phyloP scores from a whole-genome alignment of 2,797 vertebrate genomes.

The Manis javanica region DNA sequence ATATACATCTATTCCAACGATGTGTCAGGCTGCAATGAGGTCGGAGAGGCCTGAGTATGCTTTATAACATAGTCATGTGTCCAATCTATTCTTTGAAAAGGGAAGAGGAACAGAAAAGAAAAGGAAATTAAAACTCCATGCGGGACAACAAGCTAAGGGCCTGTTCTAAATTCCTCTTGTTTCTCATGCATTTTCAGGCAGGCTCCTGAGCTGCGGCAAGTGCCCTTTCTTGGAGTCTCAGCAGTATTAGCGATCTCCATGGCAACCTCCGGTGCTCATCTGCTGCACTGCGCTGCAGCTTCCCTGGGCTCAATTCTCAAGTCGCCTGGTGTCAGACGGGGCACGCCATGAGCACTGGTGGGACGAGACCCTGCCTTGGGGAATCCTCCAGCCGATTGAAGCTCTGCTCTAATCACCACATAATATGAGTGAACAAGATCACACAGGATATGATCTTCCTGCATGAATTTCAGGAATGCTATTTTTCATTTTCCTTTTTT shows the following conservation, averaged over 20 bases:
- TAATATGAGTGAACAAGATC: constrained; percentile 59
- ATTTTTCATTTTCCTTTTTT: constrained; percentile 59
- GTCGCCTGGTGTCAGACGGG: constrained; percentile 82
- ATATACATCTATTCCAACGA: constrained; percentile 58
- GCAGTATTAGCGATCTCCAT: constrained; percentile 91
- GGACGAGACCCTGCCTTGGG: constrained; percentile 81
- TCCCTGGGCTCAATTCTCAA: constrained; percentile 80
- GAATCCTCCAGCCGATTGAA: constrained; percentile 78
- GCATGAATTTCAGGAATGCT: constrained; percentile 22
- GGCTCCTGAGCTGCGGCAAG: constrained; percentile 73
- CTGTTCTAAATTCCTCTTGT: constrained; percentile 81
- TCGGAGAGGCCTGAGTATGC: neutral
- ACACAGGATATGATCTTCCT: neutral
- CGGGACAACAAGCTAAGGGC: constrained; percentile 77
- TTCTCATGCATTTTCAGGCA: constrained; percentile 81
- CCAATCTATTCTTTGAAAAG: constrained; percentile 31
- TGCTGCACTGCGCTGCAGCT: constrained; percentile 90
- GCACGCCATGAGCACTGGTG: constrained; percentile 77
- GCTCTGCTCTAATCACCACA: constrained; percentile 80
- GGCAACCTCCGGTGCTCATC: constrained; percentile 91
- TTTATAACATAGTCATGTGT: neutral
- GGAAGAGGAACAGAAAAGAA: neutral
- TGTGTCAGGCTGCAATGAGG: neutral
- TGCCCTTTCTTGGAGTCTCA: constrained; percentile 82
- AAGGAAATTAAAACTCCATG: constrained; percentile 82